Evolutionary conservation across 2,888 invertebrate genomes (phyloP), one percentile per base, ranked within the genome.

Genomic region (Balanococcus diminutus): DNA sequence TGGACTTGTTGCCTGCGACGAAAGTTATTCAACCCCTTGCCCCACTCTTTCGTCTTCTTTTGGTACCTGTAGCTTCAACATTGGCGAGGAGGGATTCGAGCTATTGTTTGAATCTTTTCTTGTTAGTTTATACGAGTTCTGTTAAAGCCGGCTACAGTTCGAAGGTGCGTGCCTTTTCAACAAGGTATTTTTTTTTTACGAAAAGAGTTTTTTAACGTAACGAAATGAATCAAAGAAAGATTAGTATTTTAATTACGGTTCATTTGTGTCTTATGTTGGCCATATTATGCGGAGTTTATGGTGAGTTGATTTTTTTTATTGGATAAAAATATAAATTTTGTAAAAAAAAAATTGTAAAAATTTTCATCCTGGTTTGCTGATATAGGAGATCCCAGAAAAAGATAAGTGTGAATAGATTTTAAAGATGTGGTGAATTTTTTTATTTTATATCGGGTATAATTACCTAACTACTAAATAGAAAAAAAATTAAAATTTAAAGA

Each of bases 141-240:
- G 85, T 85, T 79, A 85, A 85, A 85, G 85, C 75, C 75, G 85
- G 46, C 31, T 85, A 79, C 85, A 85, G 85, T 85, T 72, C 85
- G 28, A 79, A 85, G 79, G 85, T 85, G 85, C 79, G 85, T 75
- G 85, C 85, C 85, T 85, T 85, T 85, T 42, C 72, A 84, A 85
- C 85, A 42, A 72, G 85, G 39, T 85, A 72, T 39, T 83, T 56
- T 51, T 56, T 61, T 61, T 61, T 14, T n/a, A n/a, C 6, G 6
- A 31, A n/a, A 11, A 1, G 36, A 36, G 22, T 67, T 32, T 61
- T n/a, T 28, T 79, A 36, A 79, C 75, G 75, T 79, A 79, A 79
- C 75, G 19, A 51, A 85, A 85, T 85, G 85, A 25, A 85, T 79
- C 79, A 85, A 51, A 85, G 39, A 51, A 56, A 82, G 28, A 79